Evolutionary conservation across 2,797 vertebrate genomes (phyloP), one percentile per base, ranked within the genome.

Genomic region (Sebastes glaucus): DNA sequence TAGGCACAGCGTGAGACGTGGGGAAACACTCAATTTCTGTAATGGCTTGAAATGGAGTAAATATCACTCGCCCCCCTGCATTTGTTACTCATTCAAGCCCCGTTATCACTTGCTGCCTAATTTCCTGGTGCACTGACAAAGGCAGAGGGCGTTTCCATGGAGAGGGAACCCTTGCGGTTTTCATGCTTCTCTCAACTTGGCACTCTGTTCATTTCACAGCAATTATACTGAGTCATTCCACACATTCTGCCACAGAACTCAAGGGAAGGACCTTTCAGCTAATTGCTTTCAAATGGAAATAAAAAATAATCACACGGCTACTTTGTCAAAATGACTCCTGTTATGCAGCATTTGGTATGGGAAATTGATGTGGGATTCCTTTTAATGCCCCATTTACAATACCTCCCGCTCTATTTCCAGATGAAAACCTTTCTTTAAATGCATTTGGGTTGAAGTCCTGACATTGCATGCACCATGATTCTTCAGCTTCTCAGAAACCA

Each of bases 281-380:
- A 94, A 94, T 94, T 94, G 94, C 93, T 93, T 94, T 94, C 89
- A 94, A 93, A 93, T 92, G 93, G 93, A 92, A 94, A 94, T 94
- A 92, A 90, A 95, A 93, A 93, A 93, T 93, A 94, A 95, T 94
- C 92, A 92, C 92, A 91, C 85, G 89, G 92, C 90, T 92, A 89
- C 90, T 92, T 92, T 92, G 93, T 90, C 92, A 90, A 85, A 93
- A 92, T 80, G 87, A 84, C 90, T 89, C 83, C 88, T 88, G 92
- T 91, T 90, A 86, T 88, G 90, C 87, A 79, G 91, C 81, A 77
- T 93, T 89, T 84, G 87, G 88, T 87, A 7, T 46, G 84, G 86
- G 81, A 85, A 89, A 92, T 92, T 85, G 87, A 93, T 87, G 88
- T 88, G 90, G 87, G 88, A 91, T 90, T 90, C 84, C 71, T 91